Conservation (phyloP, 2,888 invertebrate genomes). For the Neoaliturus tenellus region DNA sequence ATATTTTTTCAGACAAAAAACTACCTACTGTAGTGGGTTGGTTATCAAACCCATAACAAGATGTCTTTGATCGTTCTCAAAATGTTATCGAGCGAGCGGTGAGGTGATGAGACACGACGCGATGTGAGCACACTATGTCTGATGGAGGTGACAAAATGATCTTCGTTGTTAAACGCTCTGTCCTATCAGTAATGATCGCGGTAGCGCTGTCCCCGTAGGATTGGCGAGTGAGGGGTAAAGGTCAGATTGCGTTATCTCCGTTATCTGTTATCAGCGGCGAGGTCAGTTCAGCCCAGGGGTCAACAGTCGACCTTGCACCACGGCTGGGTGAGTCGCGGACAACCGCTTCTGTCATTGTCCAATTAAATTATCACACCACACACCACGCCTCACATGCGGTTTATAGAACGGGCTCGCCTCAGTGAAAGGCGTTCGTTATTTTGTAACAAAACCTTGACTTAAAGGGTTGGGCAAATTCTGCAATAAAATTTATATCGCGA, state of each 20-base stretch:
- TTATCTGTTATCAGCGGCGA: slow-evolving; percentile 7
- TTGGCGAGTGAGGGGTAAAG: neutral
- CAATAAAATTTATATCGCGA: neutral
- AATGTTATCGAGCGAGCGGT: too few species aligned
- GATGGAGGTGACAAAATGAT: too few species aligned
- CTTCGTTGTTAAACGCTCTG: too few species aligned
- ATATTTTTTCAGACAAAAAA: too few species aligned
- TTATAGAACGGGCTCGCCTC: neutral
- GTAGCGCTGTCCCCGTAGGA: neutral
- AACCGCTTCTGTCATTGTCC: neutral
- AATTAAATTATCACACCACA: neutral
- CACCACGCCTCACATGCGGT: neutral
- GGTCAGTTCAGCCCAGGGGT: slow-evolving; percentile 12
- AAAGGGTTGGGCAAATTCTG: neutral
- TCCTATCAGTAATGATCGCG: neutral
- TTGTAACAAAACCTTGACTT: neutral
- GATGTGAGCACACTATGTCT: too few species aligned
- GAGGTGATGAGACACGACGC: too few species aligned
- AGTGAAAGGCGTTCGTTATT: neutral
- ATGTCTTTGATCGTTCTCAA: too few species aligned
- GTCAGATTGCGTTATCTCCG: slow-evolving; percentile 12
- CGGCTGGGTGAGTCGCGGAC: neutral
- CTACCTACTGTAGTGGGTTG: too few species aligned
- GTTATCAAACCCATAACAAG: too few species aligned
- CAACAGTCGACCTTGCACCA: neutral